phyloP scores from a whole-genome alignment of 2,113 vertebrate species.

The Tamias sibiricus region DNA sequence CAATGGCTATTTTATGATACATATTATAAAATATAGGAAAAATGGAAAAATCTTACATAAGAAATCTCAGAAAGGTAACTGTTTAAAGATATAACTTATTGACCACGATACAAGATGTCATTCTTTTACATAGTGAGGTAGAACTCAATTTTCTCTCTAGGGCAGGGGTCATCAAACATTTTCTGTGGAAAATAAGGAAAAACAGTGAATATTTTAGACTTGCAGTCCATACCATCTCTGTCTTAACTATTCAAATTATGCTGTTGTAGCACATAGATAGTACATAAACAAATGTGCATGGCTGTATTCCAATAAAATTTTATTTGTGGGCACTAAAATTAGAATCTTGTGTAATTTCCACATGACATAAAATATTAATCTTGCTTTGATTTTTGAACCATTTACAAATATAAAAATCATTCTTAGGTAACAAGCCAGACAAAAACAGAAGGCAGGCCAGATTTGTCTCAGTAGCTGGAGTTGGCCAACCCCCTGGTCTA shows the following conservation, averaged over 20 bases:
- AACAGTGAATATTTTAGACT: background rate
- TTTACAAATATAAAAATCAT: background rate
- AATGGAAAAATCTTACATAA: slow-evolving; percentile 28
- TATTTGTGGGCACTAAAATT: background rate
- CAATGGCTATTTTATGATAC: background rate
- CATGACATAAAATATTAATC: background rate
- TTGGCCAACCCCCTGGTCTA: background rate
- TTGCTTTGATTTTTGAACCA: slow-evolving; percentile 24
- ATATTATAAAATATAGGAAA: slow-evolving; percentile 17
- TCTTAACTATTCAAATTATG: background rate
- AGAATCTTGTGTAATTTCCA: slow-evolving; percentile 27
- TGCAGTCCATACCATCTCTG: background rate
- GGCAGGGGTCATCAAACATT: background rate
- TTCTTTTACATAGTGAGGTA: background rate
- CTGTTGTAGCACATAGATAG: background rate
- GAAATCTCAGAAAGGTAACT: slow-evolving; percentile 37
- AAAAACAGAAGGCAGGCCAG: background rate
- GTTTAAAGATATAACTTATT: background rate
- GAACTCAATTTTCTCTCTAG: background rate
- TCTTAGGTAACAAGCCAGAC: background rate
- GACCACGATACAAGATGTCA: background rate
- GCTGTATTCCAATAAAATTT: background rate
- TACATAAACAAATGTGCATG: background rate
- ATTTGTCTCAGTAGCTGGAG: background rate
- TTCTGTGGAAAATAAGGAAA: background rate